Percentiles rank a stretch among this genome's conserved stretches.
phyloP scores from a whole-genome alignment of 1,140 invertebrate species.

The Drosophila bocki region DNA sequence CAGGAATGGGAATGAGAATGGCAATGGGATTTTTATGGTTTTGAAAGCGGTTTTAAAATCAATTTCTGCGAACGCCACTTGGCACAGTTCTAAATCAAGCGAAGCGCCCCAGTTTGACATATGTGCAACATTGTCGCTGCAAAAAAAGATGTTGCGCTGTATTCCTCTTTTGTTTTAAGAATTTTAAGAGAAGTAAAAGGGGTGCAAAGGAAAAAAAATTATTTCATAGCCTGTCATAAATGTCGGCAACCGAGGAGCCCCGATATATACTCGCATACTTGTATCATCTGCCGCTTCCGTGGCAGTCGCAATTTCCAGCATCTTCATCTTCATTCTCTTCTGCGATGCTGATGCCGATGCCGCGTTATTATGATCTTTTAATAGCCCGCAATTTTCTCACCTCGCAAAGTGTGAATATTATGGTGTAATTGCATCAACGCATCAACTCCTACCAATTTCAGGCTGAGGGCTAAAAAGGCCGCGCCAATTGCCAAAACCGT shows the following conservation, averaged over 20 bases:
- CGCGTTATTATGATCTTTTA: constrained; percentile 84
- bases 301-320: constrained; percentile 70
- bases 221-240: constrained; percentile 82
- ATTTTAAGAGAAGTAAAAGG: constrained; percentile 29
- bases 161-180: constrained; percentile 55
- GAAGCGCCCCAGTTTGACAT: constrained; percentile 80
- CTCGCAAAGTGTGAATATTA: constrained; percentile 85
- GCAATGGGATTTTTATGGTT: constrained; percentile 61
- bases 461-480: constrained; percentile 74
- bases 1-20: not conserved
- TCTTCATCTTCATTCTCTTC: constrained; percentile 64
- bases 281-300: constrained; percentile 41
- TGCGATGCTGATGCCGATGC: constrained; percentile 15
- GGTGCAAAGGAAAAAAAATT: constrained; percentile 37
- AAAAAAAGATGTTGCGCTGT: constrained; percentile 1
- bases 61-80: constrained; percentile 81
- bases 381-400: constrained; percentile 85
- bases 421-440: constrained; percentile 85
- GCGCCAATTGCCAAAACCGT: constrained; percentile 77
- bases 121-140: constrained; percentile 73
- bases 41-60: constrained; percentile 81
- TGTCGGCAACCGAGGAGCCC: constrained; percentile 61
- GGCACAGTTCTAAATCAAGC: constrained; percentile 80
- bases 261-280: constrained; percentile 15
- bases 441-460: constrained; percentile 85